phyloP scores from a whole-genome alignment of 1,140 invertebrate genomes.

The Megalonaias nervosa region DNA sequence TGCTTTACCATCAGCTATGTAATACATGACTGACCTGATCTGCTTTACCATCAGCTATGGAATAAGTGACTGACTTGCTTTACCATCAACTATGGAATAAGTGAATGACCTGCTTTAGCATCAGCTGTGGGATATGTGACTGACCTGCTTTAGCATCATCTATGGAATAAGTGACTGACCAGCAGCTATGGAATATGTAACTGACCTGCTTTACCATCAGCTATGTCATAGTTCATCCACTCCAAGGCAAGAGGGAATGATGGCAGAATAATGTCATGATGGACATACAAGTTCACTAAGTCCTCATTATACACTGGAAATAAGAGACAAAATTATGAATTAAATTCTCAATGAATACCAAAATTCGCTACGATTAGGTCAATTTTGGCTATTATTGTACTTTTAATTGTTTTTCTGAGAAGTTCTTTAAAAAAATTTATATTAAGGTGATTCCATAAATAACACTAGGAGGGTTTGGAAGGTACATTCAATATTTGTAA shows the following conservation, averaged over 20 bases:
- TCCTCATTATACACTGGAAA: slow-evolving; percentile 90
- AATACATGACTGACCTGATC: slow-evolving; percentile 72
- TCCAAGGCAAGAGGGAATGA: slow-evolving; percentile 92
- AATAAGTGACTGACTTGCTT: slow-evolving; percentile 72
- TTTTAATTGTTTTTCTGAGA: no score
- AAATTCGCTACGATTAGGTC: no score
- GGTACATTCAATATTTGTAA: no score
- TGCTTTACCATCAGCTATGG: background rate
- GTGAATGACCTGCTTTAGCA: no score
- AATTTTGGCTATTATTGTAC: no score
- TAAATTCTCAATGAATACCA: no score
- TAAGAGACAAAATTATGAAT: slow-evolving; percentile 8
- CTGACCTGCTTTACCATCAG: slow-evolving; percentile 76
- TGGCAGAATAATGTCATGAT: slow-evolving; percentile 92
- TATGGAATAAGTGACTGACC: slow-evolving; percentile 77
- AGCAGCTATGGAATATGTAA: background rate
- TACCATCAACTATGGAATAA: slow-evolving; percentile 67
- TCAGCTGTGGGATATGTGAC: background rate
- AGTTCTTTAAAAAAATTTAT: no score
- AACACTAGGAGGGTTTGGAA: no score
- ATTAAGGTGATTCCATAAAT: no score
- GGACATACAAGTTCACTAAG: slow-evolving; percentile 90
- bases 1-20: slow-evolving; percentile 78
- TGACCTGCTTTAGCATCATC: slow-evolving; percentile 76
- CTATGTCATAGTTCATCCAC: slow-evolving; percentile 89